phyloP scores from a whole-genome alignment of 1,140 invertebrate species.

The Bombus impatiens region DNA sequence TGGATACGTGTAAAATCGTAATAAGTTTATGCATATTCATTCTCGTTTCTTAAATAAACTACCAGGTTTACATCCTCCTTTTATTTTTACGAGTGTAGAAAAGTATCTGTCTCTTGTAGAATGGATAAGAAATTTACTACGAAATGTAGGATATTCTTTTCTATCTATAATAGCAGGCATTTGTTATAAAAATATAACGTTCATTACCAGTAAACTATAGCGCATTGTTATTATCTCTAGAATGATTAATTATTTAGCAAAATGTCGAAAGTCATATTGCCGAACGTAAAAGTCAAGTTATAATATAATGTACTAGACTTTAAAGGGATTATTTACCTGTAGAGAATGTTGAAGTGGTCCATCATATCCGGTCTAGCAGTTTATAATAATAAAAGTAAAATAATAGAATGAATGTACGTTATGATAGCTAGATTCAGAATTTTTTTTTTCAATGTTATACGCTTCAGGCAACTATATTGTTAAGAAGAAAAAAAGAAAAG shows the following conservation, averaged over 20 bases:
- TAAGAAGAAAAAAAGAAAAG: background rate
- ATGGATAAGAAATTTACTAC: background rate
- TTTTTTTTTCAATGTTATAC: slow-evolving; percentile 27
- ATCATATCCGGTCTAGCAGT: slow-evolving; percentile 53
- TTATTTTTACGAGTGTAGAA: background rate
- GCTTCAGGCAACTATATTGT: slow-evolving; percentile 30
- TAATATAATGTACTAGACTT: slow-evolving; percentile 32
- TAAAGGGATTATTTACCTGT: slow-evolving; percentile 49
- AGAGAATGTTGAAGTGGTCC: slow-evolving; percentile 52
- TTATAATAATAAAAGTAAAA: slow-evolving; percentile 54
- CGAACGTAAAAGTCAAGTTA: slow-evolving; percentile 27
- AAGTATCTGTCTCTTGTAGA: no score
- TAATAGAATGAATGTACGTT: slow-evolving; percentile 51
- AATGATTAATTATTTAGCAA: slow-evolving; percentile 8
- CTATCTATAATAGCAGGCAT: slow-evolving; percentile 17
- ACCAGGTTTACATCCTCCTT: background rate
- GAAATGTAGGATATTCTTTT: background rate
- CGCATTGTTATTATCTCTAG: background rate
- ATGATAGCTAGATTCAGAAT: slow-evolving; percentile 23
- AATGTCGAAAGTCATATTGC: slow-evolving; percentile 30
- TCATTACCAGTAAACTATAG: slow-evolving; percentile 4
- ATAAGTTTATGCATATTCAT: background rate
- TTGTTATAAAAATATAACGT: slow-evolving; percentile 6
- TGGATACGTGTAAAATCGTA: background rate
- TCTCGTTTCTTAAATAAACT: background rate